These are phyloP conservation scores for Baccha elongata DNA, from an alignment of 2,888 invertebrate species.

Conservation along the genomic window DNA sequence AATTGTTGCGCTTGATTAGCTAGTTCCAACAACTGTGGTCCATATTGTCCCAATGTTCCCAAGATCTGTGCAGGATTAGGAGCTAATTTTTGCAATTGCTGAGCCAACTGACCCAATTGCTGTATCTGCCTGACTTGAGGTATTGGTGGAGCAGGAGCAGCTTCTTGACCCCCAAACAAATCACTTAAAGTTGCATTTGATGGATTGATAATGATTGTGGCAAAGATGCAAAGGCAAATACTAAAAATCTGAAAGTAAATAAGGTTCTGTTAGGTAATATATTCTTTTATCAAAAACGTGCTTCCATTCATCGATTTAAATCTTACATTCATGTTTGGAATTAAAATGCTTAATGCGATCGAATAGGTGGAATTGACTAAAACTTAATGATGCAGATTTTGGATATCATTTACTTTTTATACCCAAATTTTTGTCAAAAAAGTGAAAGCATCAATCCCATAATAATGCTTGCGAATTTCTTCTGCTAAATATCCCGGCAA, in stretches of 20 bases:
- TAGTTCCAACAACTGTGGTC: slow-evolving; percentile 16
- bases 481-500: slow-evolving; percentile 8
- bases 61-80: slow-evolving; percentile 12
- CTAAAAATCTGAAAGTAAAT: slow-evolving; percentile 36
- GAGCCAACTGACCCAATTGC: slow-evolving; percentile 6
- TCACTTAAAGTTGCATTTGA: slow-evolving; percentile 11
- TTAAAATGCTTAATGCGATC: slow-evolving; percentile 34
- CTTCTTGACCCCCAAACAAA: background rate
- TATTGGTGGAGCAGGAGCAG: background rate
- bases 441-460: slow-evolving; percentile 51
- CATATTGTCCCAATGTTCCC: background rate
- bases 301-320: no score
- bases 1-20: slow-evolving; percentile 16
- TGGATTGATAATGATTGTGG: slow-evolving; percentile 25
- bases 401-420: slow-evolving; percentile 45
- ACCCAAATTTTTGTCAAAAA: slow-evolving; percentile 12
- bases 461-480: slow-evolving; percentile 22
- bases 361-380: slow-evolving; percentile 29
- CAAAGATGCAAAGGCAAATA: slow-evolving; percentile 46
- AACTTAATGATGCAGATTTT: slow-evolving; percentile 44
- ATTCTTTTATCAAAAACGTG: background rate
- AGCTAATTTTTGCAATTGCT: background rate
- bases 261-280: background rate
- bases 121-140: slow-evolving; percentile 16
- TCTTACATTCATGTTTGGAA: slow-evolving; percentile 56